Base-by-base conservation (phyloP, 2,797 vertebrate species). In the Hypotaenidia okinawae region DNA sequence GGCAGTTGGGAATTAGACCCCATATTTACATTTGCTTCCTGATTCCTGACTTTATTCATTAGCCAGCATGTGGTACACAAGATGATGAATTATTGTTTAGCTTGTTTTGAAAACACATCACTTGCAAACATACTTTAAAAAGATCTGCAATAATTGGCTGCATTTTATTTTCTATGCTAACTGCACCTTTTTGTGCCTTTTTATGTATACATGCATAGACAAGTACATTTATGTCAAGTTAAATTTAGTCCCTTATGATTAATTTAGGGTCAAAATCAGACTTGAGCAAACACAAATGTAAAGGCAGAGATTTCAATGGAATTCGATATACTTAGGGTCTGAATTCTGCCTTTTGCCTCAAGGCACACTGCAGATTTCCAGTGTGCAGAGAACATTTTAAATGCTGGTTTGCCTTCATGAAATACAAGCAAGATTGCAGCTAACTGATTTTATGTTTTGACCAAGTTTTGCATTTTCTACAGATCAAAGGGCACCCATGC, bases 11-110 rank as follows among this genome's bases (percentile, higher is more conserved):
- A 97, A 93, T 93, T 85, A 96, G 89, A 89, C 47, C 86, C 95
- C 83, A n/a, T 94, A 32, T 76, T 85, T 90, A 95, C 81, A 64
- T 94, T 87, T 95, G 66, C 35, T 87, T 91, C 90, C 93, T 68
- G 91, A 96, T 95, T 96, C 91, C 85, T 96, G 96, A 93, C 96
- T 96, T 95, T 96, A 96, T 97, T 96, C 93, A 96, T 96, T 93
- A 96, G 69, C 74, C 94, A 96, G 93, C 90, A 94, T 92, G 87
- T 84, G 86, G 86, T 94, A 94, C 85, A 67, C 85, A 32, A 78
- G 92, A 16, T 59, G 88, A 79, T 89, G 87, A 97, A 89, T 94
- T 93, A 86, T 64, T 92, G 91, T 95, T 96, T 96, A 96, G 87
- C 76, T 95, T 96, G 95, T 96, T 95, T 96, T 95, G 90, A 96